Base-by-base conservation (phyloP, 2,888 invertebrate genomes). In the Microchrysa polita region DNA sequence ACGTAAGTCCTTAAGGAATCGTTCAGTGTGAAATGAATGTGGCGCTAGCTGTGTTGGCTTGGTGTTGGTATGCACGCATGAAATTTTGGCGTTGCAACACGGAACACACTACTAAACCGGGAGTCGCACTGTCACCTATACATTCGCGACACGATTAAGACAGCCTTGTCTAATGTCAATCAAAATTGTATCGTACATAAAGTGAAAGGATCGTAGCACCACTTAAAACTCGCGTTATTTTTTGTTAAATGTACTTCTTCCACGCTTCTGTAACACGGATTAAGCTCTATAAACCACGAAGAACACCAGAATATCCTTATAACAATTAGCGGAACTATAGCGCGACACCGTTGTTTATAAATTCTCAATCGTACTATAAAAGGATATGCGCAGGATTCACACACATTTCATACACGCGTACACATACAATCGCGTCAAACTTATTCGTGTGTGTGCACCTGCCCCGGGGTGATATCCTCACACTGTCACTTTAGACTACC, bases 1-100 rank as follows among this genome's bases (percentile, higher is more conserved):
- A 16, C 65, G 65, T 65, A 65, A 65, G 22, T 65, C 65, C 65
- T 65, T 65, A 65, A 65, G 65, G 65, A 65, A 65, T 65, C 48
- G 12, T 20, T 20, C 12, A n/a, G 48, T n/a, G 22, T 34, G 48
- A 65, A 65, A 44, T 23, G 65, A 42, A 48, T 48, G 65, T 20
- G 48, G 16, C 16, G 65, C 22, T 48, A 20, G n/a, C 44, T 22
- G 65, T 20, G 40, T 65, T 65, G 12, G 4, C n/a, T 48, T 12
- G 12, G 16, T 23, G 27, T 42, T 16, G 12, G 61, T 61, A 40
- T 18, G 61, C 61, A 61, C 40, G 61, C 61, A 61, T n/a, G n/a
- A n/a, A 61, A 12, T 18, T 61, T 40, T 10, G 48, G 61, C 16
- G 40, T 23, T 40, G 40, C n/a, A 16, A 40, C 16, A n/a, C 16